Conservation (phyloP, 2,888 invertebrate genomes). For the Frankliniella intonsa region DNA sequence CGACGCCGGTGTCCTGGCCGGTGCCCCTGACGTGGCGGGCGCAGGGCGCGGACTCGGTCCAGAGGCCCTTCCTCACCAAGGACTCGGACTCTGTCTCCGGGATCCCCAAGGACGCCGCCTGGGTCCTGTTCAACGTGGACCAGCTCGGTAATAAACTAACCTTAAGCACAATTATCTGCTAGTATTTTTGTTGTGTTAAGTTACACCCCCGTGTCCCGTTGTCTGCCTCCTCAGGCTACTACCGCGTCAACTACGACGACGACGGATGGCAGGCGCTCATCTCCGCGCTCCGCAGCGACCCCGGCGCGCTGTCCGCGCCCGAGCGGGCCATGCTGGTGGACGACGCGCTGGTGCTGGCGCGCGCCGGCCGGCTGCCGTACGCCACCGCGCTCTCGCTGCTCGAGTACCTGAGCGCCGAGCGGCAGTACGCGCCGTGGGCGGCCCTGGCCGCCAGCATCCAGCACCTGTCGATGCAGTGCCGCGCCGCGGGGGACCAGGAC, state of each 20-base stretch:
- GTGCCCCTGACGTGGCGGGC: not conserved
- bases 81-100: conserved; percentile 39
- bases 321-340: conserved; percentile 67
- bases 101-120: conserved; percentile 43
- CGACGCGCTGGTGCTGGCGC: conserved; percentile 64
- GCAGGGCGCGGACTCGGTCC: not conserved
- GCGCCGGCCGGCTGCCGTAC: conserved; percentile 55
- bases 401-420: conserved; percentile 58
- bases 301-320: conserved; percentile 52
- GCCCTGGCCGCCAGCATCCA: conserved; percentile 39
- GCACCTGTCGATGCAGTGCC: not conserved
- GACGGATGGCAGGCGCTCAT: conserved; percentile 55
- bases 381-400: conserved; percentile 58
- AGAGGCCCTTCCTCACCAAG: not conserved
- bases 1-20: not conserved
- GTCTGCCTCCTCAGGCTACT: conserved; percentile 12
- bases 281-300: conserved; percentile 45
- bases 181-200: too few species aligned
- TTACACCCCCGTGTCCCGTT: too few species aligned
- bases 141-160: conserved; percentile 55
- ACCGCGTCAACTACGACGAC: conserved; percentile 51
- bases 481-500: not conserved
- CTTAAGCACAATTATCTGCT: too few species aligned
- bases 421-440: conserved; percentile 65
- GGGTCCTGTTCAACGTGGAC: conserved; percentile 58